Evolutionary conservation across 23 tunicate genomes (phyloP).

Genomic region (Halocynthia roretzi): DNA sequence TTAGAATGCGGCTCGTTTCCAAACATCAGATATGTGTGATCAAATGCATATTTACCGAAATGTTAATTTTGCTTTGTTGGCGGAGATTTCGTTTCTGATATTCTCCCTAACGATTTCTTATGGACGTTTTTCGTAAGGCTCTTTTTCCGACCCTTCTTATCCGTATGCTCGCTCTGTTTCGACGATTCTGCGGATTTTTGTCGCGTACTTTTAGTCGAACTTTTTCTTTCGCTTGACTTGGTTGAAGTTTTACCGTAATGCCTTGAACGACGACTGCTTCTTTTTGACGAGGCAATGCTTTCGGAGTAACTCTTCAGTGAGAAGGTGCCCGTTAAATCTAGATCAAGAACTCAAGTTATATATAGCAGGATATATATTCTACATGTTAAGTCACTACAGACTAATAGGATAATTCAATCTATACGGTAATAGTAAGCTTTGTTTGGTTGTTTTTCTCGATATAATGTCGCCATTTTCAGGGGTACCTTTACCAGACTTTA

Average conservation of each 20-base stretch:
- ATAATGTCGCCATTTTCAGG: no score
- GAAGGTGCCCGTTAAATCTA: constrained; percentile 4
- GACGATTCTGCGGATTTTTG: not conserved
- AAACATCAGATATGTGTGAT: no score
- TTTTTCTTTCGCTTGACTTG: not conserved
- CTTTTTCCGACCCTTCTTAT: constrained; percentile 3
- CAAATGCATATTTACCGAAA: not conserved
- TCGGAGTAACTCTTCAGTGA: constrained; percentile 7
- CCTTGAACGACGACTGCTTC: constrained; percentile 6
- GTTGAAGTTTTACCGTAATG: constrained; percentile 19
- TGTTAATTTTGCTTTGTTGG: not conserved
- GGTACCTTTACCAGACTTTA: no score
- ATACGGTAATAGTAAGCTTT: no score
- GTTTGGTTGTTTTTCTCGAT: no score
- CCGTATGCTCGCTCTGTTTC: not conserved
- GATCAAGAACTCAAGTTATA: no score
- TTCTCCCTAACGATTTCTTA: not conserved
- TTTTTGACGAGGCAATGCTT: constrained; percentile 1
- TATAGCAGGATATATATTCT: no score
- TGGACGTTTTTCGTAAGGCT: not conserved
- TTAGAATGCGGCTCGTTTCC: no score
- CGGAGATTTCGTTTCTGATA: not conserved
- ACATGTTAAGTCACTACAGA: no score
- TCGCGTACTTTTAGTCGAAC: constrained; percentile 9
- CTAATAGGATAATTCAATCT: no score